A percentile compares a stretch with the other conserved stretches of the same genome.
Evolutionary conservation across 2,888 invertebrate species (phyloP).

Genomic region (Drosophila falleni): DNA sequence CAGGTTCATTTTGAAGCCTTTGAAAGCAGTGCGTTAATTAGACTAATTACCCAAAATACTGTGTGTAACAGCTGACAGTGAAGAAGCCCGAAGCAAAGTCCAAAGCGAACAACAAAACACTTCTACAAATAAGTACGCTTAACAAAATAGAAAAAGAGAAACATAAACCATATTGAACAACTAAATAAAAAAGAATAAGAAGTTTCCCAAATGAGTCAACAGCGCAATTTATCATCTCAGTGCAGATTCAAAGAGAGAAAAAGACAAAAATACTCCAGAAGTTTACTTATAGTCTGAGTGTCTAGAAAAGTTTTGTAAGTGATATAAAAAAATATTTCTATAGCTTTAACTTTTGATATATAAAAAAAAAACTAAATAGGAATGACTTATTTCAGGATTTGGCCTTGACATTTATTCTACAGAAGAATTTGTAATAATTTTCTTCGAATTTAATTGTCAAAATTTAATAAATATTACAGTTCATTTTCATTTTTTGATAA

Average conservation of each 20-base stretch:
- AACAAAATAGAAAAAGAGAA: slow-evolving; percentile 3
- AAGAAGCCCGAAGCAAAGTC: slow-evolving; percentile 6
- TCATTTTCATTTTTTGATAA: too few species aligned
- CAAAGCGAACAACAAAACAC: slow-evolving; percentile 22
- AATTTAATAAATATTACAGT: too few species aligned
- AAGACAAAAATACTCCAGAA: slow-evolving; percentile 6
- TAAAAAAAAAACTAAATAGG: too few species aligned
- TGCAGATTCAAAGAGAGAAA: slow-evolving; percentile 11
- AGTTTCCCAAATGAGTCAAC: slow-evolving; percentile 73
- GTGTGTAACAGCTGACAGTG: slow-evolving; percentile 33
- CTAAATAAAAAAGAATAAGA: slow-evolving; percentile 31
- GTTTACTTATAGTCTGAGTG: slow-evolving; percentile 53
- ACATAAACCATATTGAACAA: slow-evolving; percentile 22
- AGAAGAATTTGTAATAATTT: not conserved
- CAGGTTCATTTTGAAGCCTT: slow-evolving; percentile 50
- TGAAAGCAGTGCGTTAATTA: slow-evolving; percentile 65
- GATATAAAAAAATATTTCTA: too few species aligned
- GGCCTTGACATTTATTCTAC: too few species aligned
- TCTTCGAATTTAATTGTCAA: too few species aligned
- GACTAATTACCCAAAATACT: slow-evolving; percentile 70
- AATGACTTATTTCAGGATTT: too few species aligned
- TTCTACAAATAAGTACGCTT: not conserved
- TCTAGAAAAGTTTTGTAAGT: slow-evolving; percentile 1
- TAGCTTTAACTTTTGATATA: not conserved
- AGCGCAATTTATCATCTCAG: slow-evolving; percentile 76